Evolutionary conservation across 2,797 vertebrate species (phyloP), one percentile per base, ranked within the genome.

Genomic region (Propithecus perrieri): DNA sequence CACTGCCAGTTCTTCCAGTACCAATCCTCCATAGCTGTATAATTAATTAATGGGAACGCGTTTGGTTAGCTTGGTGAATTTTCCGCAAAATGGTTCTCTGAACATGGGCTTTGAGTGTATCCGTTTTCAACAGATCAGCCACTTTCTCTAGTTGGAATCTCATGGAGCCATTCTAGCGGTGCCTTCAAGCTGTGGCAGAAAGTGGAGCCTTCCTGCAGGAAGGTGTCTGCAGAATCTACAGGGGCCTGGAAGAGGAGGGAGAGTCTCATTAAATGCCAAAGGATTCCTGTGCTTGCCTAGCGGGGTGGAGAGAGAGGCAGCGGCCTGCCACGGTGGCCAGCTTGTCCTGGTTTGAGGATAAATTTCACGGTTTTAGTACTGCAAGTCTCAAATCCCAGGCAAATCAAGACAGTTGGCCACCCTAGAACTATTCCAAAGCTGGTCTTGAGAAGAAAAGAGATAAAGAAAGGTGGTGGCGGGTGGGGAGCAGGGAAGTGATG

Each of bases 161-260:
- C n/a, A 0, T 0, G 12, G 38, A 79, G 48, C 4, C 20, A 6
- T 35, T 43, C 30, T 7, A 43, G 80, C 15, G 41, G 5, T 0
- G 35, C 20, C 43, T 35, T 30, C 48, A 26, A 50, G 17, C 71
- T 46, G 41, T 67, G 63, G 43, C n/a, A 55, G 28, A 46, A 30
- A 43, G 20, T 7, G 65, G n/a, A 33, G 38, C 7, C 65, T 88
- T 89, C 67, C 20, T 69, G 59, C 28, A 63, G 71, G 41, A 63
- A 38, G 71, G 48, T 53, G 2, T 24, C 10, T 41, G 0, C 2
- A 71, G 41, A 53, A 38, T 41, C 43, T 55, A 4, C 22, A 35
- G 50, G 33, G 17, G 1, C 35, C 57, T 10, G 22, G 14, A n/a
- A 61, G 59, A 88, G 57, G 80, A 91, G 50, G 46, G 43, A 12